These are phyloP conservation scores for Exephanes ischioxanthus DNA, from an alignment of 2,888 invertebrate species.

Conservation along the genomic window DNA sequence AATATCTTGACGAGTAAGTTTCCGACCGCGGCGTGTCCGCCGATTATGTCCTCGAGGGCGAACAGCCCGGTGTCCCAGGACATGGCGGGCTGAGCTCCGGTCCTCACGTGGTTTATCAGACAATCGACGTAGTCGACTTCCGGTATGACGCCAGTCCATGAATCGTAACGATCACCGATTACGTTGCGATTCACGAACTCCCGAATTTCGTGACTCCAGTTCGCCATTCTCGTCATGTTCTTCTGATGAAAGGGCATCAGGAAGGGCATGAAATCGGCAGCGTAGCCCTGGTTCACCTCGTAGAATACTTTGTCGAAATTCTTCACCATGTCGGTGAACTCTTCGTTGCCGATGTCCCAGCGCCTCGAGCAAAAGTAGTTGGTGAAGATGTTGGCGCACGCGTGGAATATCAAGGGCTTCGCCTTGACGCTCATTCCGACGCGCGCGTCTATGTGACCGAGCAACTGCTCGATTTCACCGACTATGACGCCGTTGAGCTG, in stretches of 20 bases:
- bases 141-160: conserved; percentile 78
- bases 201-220: conserved; percentile 86
- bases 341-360: conserved; percentile 84
- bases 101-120: conserved; percentile 86
- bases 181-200: conserved; percentile 86
- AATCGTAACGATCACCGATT: conserved; percentile 85
- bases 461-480: conserved; percentile 82
- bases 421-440: conserved; percentile 80
- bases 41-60: conserved; percentile 86
- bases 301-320: conserved; percentile 89
- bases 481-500: conserved; percentile 86
- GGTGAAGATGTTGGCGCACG: conserved; percentile 88
- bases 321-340: conserved; percentile 86
- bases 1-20: conserved; percentile 88
- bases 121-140: conserved; percentile 87
- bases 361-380: conserved; percentile 87
- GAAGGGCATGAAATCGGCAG: conserved; percentile 89
- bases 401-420: conserved; percentile 86
- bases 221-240: conserved; percentile 86
- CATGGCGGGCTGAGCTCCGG: conserved; percentile 83
- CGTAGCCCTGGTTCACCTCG: conserved; percentile 90
- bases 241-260: conserved; percentile 86
- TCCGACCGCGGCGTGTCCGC: conserved; percentile 89
- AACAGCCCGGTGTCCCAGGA: conserved; percentile 87
- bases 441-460: conserved; percentile 76